phyloP scores from a whole-genome alignment of 2,888 invertebrate genomes.

The Sminthurinus aureus region DNA sequence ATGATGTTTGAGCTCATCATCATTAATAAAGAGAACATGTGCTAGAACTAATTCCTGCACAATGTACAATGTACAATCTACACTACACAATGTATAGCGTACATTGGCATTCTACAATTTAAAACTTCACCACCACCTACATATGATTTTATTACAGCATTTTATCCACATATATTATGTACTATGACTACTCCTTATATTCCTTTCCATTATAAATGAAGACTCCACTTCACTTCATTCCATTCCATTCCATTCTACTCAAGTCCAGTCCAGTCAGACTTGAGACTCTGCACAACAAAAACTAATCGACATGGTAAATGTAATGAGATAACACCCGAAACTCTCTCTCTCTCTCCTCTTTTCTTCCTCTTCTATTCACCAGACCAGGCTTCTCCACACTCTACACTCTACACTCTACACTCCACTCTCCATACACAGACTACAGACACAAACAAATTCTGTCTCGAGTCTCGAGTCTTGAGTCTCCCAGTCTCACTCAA shows the following conservation, averaged over 20 bases:
- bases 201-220: not conserved
- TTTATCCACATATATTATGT: not conserved
- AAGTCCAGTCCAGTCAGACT: no score
- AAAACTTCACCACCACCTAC: not conserved
- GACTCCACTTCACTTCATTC: not conserved
- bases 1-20: not conserved
- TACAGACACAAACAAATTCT: no score
- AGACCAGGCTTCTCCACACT: not conserved
- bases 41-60: not conserved
- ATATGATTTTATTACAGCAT: not conserved
- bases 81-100: no score
- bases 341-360: constrained; percentile 21
- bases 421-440: no score
- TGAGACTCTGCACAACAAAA: no score
- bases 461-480: not conserved
- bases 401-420: no score
- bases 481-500: not conserved
- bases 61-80: no score
- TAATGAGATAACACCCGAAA: constrained; percentile 2
- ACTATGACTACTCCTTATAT: not conserved
- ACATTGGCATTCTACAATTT: not conserved
- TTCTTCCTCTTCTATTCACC: not conserved
- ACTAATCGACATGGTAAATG: no score
- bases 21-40: not conserved
- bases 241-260: no score